Base-by-base conservation (phyloP, 2,888 invertebrate species). In the Drosophila borborema region DNA sequence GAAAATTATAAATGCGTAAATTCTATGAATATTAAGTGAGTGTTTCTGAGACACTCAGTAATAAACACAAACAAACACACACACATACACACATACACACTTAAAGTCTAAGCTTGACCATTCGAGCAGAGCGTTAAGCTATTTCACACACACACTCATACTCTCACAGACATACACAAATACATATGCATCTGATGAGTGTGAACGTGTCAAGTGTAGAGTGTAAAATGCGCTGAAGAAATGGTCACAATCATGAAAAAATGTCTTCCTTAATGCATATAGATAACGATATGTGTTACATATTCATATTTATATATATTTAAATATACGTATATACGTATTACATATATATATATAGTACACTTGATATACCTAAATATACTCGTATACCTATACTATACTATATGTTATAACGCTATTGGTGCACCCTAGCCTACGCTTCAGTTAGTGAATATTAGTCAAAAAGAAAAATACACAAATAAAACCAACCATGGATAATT, bases 211-310 rank as follows among this genome's bases (percentile, higher is more conserved):
- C 62, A 64, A 67, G 59, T 77, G 65, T 23, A 48, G 40, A 34
- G 55, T 55, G 41, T 55, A 38, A 71, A 46, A 61, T 79, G 77
- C 74, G 82, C 82, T 71, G 76, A 77, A 72, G 28, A 58, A 82
- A 88, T 85, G 85, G 85, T 86, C 85, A 88, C 89, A 86, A 86
- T 86, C 85, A 86, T 86, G 85, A 86, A 86, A 85, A 86, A 82
- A 81, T 86, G 90, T 88, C 87, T 88, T 90, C 90, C 90, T 86
- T 82, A 81, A 90, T 85, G 90, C 89, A 89, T 90, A 88, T 86
- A 82, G 80, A 79, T 77, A 76, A 78, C 80, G 75, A 89, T 89
- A 89, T 89, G 88, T 82, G 77, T 89, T 89, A 82, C 71, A 81
- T 77, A 81, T 79, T 76, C 74, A 77, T 80, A 77, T 82, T 77